Percentiles rank a stretch among this genome's conserved stretches.
Evolutionary conservation across 2,888 invertebrate genomes (phyloP).

Genomic region (Eupithecia centaureata): DNA sequence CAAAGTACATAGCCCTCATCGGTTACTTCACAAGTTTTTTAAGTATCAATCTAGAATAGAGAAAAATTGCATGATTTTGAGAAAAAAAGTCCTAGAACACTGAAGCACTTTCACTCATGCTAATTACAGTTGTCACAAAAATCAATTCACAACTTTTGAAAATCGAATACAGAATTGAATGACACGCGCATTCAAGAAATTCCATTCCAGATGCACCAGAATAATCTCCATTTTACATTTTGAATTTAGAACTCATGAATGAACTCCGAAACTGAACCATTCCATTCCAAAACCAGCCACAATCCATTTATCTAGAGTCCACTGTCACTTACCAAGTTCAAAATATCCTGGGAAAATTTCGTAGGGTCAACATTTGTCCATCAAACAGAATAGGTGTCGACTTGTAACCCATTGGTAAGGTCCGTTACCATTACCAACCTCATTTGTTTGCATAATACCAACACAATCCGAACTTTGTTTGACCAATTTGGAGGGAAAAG

Average conservation of each 20-base stretch:
- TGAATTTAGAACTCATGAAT: constrained; percentile 12
- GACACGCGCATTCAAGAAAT: not conserved
- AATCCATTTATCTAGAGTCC: not conserved
- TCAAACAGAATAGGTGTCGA: constrained; percentile 73
- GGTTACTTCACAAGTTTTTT: not conserved
- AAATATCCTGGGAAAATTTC: constrained; percentile 66
- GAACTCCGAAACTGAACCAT: not conserved
- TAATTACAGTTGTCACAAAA: not conserved
- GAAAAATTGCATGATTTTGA: not conserved
- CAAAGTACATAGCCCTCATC: not conserved
- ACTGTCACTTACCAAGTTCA: not conserved
- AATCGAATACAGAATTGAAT: not conserved
- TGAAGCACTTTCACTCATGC: not conserved
- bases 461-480: constrained; percentile 52
- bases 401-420: constrained; percentile 61
- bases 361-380: constrained; percentile 65
- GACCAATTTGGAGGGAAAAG: constrained; percentile 60
- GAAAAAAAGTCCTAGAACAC: not conserved
- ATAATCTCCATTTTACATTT: not conserved
- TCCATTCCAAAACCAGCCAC: constrained; percentile 23
- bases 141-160: not conserved
- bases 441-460: constrained; percentile 54
- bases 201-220: not conserved
- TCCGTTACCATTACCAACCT: constrained; percentile 58
- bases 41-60: not conserved